Base-by-base conservation (phyloP, 2,888 invertebrate genomes). In the Tetragnatha montana region DNA sequence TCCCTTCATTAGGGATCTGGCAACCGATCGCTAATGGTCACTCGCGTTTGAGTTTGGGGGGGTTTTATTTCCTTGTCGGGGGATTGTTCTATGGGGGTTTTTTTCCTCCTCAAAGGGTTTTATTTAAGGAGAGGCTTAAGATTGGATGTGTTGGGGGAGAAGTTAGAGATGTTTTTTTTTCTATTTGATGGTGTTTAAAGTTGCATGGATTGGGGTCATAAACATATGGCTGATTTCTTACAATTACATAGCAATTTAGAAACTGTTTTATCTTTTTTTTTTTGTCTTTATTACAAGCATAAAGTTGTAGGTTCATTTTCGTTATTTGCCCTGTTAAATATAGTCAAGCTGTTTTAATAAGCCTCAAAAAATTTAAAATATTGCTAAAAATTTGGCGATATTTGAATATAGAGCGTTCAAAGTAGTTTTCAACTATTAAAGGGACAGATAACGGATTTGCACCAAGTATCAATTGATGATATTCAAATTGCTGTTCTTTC, bases 11-110 rank as follows among this genome's bases (percentile, higher is more conserved):
- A 60, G 60, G 60, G 50, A 69, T 81, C 47, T 81, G 75, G 68
- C 70, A 49, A 81, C n/a, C 70, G 17, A 69, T 69, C 81, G 68
- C 81, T 87, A 87, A 87, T 87, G 87, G 76, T 74, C 70, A 75
- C 69, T 60, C 60, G 8, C 60, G 87, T 86, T n/a, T 49, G 69
- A 81, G 70, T 75, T 35, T 73, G 81, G 69, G 74, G 51, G n/a
- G 68, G 35, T 69, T 22, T 47, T 81, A 69, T 78, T 50, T 78
- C 22, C 12, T 60, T 17, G 60, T 60, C 60, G 4, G 12, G 12
- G 60, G 12, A 17, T 10, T 12, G 4, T 60, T 60, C 60, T 4
- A 60, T n/a, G n/a, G n/a, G 14, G 10, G 14, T 60, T 60, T 60
- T 60, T 60, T 60, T 4, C 17, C 8, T 60, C 17, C 17, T 17